Base-by-base conservation (phyloP, 2,113 vertebrate species). In the Xenopus laevis region DNA sequence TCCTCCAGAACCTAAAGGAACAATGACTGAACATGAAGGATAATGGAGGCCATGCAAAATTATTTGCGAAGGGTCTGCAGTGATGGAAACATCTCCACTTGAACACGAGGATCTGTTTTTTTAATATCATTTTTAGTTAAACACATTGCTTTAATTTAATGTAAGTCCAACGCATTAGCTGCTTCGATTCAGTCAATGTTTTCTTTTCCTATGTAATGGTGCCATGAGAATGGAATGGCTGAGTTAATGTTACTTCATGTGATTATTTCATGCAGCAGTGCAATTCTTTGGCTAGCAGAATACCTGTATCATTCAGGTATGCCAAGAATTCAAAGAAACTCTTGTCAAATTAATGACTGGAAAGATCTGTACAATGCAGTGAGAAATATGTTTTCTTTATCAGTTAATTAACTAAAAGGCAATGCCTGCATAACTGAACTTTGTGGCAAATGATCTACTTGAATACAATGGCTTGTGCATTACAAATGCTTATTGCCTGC, bases 211-310 rank as follows among this genome's bases (percentile, higher is more conserved):
- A 30, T 30, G 23, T 62, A 20, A 62, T 62, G 60, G 23, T 62
- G 60, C 13, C 53, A 13, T 53, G 46, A 52, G 16, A 53, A 17
- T 53, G 65, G 7, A 53, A 23, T 68, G 47, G 53, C 46, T 52
- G 17, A 55, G 15, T 68, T 21, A 20, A 30, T 68, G 18, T 53
- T 27, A 30, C 21, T 13, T 62, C 18, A 65, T 65, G 30, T n/a
- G 33, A 21, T 68, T 27, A 53, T 68, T 47, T 30, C 21, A 53
- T 53, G 65, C 47, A 68, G 65, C 46, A 52, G 13, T 30, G 15
- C 18, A 53, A 53, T 68, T 68, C 23, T 12, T 40, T 68, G 46
- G 65, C 52, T 68, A 68, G 47, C 47, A 17, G 46, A 68, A 68
- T 68, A 68, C 65, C 47, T 68, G 23, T 68, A n/a, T 18, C 27